Evolutionary conservation across 2,888 invertebrate genomes (phyloP), one percentile per base, ranked within the genome.

Genomic region (Drosophila meridiana): DNA sequence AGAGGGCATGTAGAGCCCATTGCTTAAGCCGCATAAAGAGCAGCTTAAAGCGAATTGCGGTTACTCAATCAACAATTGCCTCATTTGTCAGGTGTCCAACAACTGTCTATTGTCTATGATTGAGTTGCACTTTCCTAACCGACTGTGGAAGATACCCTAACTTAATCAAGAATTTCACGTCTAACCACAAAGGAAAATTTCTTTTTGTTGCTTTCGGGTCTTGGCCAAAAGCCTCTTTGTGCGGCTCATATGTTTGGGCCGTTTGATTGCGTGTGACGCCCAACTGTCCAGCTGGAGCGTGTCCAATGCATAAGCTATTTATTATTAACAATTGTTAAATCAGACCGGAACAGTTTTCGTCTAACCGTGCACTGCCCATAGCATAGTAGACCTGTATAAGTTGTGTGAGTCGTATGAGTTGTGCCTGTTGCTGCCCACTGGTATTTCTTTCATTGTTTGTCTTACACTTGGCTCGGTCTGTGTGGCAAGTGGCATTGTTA

Each of bases 261-360:
- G 50, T 32, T 48, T 70, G 42, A 20, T 71, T 62, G 78, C 78
- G 81, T 80, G 77, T 45, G 48, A 77, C 77, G 77, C 77, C 77
- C 80, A 64, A 52, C 59, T 53, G 56, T 67, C 57, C 55, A 76
- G 66, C 38, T 70, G 69, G 52, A 84, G 82, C 83, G 71, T 85
- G 60, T 73, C 87, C 78, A 89, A 84, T 84, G 89, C 83, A 77
- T 87, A 87, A 90, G 90, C 90, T 78, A 80, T 88, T 91, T 92
- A 90, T 90, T 90, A 91, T 90, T 89, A 91, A 81, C 87, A 89
- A 89, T 92, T 91, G 85, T 90, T 87, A 92, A 91, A 91, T 89
- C 92, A 88, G 91, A 91, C 91, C 92, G 92, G 90, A 91, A 91
- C 91, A 90, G 78, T 87, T 86, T 87, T 78, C 65, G 81, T 77